phyloP scores from a whole-genome alignment of 2,888 invertebrate genomes.

The Adelphocoris suturalis region DNA sequence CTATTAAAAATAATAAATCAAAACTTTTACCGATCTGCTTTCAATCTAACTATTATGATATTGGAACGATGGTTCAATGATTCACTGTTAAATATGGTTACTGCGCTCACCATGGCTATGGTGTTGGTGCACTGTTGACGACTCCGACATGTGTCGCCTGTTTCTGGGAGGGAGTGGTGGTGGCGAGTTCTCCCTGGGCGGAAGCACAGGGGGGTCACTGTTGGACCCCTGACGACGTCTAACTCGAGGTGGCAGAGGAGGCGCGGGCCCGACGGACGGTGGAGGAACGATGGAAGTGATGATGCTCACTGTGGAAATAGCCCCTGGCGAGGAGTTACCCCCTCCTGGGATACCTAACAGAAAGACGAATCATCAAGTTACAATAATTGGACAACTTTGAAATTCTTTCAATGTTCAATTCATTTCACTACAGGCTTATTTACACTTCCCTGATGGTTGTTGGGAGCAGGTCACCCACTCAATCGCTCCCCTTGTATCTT shows the following conservation, averaged over 20 bases:
- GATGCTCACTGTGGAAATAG: conserved; percentile 65
- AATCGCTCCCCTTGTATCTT: no score
- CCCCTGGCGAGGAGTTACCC: conserved; percentile 71
- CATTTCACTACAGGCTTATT: no score
- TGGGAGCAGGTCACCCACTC: no score
- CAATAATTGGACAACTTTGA: neutral
- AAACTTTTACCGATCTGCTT: no score
- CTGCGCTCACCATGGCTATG: conserved; percentile 58
- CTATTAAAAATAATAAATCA: no score
- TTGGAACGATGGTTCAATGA: no score
- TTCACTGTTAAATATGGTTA: neutral
- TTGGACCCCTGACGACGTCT: conserved; percentile 69
- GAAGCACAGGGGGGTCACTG: conserved; percentile 81
- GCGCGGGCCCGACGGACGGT: conserved; percentile 54
- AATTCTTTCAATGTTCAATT: neutral
- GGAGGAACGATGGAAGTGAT: conserved; percentile 24
- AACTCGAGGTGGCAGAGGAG: conserved; percentile 72
- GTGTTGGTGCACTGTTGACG: conserved; percentile 59
- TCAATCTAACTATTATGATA: no score
- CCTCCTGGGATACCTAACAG: conserved; percentile 10
- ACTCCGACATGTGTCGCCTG: conserved; percentile 72
- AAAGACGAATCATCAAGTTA: neutral
- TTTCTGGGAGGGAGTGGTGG: conserved; percentile 83
- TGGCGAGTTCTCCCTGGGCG: conserved; percentile 84
- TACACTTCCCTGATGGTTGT: no score